Evolutionary conservation across 92 coral and sea anemone species (phyloP).

Genomic region (Palythoa grandis): DNA sequence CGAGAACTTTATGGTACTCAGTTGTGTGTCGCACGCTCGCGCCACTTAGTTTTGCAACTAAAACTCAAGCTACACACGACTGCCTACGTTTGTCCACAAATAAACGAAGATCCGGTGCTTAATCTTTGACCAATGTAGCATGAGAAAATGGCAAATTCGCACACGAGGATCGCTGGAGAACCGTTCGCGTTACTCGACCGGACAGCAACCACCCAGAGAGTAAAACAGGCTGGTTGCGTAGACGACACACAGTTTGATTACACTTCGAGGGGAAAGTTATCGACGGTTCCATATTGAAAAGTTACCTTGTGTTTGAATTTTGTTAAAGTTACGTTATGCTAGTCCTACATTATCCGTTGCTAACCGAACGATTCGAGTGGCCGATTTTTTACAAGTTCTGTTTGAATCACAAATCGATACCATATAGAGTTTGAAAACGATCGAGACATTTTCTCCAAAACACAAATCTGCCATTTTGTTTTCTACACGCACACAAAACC

Average conservation of each 20-base stretch:
- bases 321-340: not conserved
- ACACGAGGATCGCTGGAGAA: constrained; percentile 38
- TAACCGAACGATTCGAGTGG: not conserved
- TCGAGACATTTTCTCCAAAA: not conserved
- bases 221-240: not conserved
- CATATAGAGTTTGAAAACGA: not conserved
- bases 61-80: constrained; percentile 36
- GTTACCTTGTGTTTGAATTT: not conserved
- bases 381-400: not conserved
- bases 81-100: constrained; percentile 45
- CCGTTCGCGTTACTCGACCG: constrained; percentile 4
- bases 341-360: not conserved
- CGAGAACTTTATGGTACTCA: constrained; percentile 29
- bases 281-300: not conserved
- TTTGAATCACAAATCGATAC: not conserved
- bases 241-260: not conserved
- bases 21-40: constrained; percentile 24
- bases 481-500: not conserved
- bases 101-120: constrained; percentile 48
- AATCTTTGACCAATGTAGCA: constrained; percentile 44
- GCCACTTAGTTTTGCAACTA: constrained; percentile 11
- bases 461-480: constrained; percentile 12
- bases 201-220: constrained; percentile 11
- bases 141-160: constrained; percentile 27
- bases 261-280: not conserved